These are phyloP conservation scores for Micronycteris hirsuta DNA, from an alignment of 2,113 vertebrate genomes.

Conservation along the genomic window DNA sequence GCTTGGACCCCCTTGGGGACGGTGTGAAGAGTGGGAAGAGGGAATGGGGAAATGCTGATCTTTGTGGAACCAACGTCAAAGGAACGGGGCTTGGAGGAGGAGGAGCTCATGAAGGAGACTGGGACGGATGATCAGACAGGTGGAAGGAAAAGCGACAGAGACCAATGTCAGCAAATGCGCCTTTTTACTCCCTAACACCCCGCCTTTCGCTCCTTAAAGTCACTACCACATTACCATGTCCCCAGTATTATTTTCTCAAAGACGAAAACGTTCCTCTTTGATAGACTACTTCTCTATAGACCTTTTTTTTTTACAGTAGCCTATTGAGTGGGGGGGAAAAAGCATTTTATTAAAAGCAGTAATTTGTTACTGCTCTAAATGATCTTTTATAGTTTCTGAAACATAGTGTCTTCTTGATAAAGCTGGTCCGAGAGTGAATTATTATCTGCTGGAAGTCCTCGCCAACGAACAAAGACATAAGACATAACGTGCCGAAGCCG, in stretches of 20 bases:
- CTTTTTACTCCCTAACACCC: not conserved
- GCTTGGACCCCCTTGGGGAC: fast-evolving
- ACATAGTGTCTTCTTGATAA: constrained; percentile 55
- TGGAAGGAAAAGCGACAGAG: not conserved
- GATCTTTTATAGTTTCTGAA: constrained; percentile 66
- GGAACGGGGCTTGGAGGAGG: not conserved
- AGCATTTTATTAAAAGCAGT: constrained; percentile 70
- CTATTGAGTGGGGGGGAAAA: constrained; percentile 26
- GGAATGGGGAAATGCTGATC: not conserved
- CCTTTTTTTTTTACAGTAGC: not conserved
- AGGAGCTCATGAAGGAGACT: not conserved
- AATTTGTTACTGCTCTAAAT: constrained; percentile 69
- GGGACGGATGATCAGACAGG: not conserved
- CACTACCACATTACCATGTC: not conserved
- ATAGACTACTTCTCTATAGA: constrained; percentile 30
- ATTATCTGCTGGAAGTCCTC: constrained; percentile 42
- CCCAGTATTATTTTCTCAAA: constrained; percentile 36
- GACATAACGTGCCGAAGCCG: not conserved
- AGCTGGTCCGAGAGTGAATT: constrained; percentile 56
- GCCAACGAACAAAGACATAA: constrained; percentile 52
- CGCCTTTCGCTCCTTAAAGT: not conserved
- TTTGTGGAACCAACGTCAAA: not conserved
- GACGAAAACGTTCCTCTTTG: constrained; percentile 52
- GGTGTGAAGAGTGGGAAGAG: not conserved
- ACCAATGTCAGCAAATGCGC: not conserved